phyloP scores from a whole-genome alignment of 1,140 invertebrate genomes.

The Chrysopa pallens region DNA sequence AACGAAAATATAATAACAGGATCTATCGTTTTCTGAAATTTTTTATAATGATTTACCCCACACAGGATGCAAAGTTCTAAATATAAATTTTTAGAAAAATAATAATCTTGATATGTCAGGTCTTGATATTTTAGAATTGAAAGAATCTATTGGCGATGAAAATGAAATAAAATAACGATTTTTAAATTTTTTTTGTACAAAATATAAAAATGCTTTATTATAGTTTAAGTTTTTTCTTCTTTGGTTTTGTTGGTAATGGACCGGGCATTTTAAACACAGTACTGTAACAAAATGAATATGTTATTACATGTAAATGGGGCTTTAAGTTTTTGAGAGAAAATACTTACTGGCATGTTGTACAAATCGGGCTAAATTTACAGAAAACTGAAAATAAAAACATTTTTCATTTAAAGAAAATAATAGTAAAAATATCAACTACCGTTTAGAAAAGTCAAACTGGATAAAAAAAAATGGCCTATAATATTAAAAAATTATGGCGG shows the following conservation, averaged over 20 bases:
- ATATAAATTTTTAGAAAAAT: no score
- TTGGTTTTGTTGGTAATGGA: conserved; percentile 45
- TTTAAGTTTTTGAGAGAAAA: conserved; percentile 4
- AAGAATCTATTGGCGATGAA: no score
- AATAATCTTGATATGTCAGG: no score
- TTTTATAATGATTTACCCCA: no score
- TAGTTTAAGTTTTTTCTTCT: conserved; percentile 49
- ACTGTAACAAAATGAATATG: conserved; percentile 36
- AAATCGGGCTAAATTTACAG: conserved; percentile 94
- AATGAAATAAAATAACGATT: no score
- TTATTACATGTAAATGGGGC: neutral
- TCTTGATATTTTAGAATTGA: no score
- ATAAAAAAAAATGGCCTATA: no score
- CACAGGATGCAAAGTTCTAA: no score
- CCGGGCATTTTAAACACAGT: conserved; percentile 67
- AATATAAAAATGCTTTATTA: conserved; percentile 5
- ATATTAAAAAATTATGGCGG: no score
- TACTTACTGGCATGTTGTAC: conserved; percentile 91
- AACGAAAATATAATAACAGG: no score
- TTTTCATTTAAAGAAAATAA: conserved; percentile 12
- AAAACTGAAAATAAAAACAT: conserved; percentile 60
- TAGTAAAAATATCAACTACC: neutral
- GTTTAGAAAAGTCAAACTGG: no score
- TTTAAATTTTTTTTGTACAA: neutral
- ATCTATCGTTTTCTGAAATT: no score